Evolutionary conservation across 2,113 vertebrate species (phyloP), one percentile per base, ranked within the genome.

Genomic region (Mastomys coucha): DNA sequence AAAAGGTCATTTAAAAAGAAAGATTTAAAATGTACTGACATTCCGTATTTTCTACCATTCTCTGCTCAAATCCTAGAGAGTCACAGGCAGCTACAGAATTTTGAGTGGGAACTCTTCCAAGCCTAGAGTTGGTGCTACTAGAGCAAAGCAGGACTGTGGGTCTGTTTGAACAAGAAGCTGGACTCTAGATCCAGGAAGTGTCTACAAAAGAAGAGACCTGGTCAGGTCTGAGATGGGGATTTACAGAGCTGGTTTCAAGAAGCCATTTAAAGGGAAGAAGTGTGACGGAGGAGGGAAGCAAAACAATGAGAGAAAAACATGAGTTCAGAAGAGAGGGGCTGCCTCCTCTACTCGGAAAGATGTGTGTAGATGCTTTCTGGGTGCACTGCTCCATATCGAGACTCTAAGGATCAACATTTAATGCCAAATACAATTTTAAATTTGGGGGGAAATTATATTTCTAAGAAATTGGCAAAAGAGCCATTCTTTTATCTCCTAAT

Each of bases 361-460:
- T 7, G 2, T 36, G 16, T 87, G 5, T 14, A 69, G 72, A 91
- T 19, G 53, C n/a, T 95, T 39, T 75, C 53, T 17, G 63, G 70
- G 28, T 26, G 75, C 84, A 45, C 39, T 78, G 70, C 58, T 94
- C 72, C 16, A 70, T 90, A 92, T 65, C 26, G 42, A 7, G 36
- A 8, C 33, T 93, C 63, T 94, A 87, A 28, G 20, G 58, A 87
- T 69, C 87, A 20, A 70, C 49, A 67, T 80, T 95, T 93, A 96
- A 67, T 91, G 49, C 72, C 93, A 96, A 94, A 82, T 78, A 8
- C 16, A 97, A 82, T 67, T 96, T 94, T 56, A 94, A 82, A 86
- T 88, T 86, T 85, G 1, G 3, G 22, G 14, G 1, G 53, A 72
- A 63, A 69, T 87, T 76, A 72, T 22, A 80, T 88, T 93, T 91